Evolutionary conservation across 1,140 invertebrate species (phyloP), one percentile per base, ranked within the genome.

Genomic region (Charaxes varanes): DNA sequence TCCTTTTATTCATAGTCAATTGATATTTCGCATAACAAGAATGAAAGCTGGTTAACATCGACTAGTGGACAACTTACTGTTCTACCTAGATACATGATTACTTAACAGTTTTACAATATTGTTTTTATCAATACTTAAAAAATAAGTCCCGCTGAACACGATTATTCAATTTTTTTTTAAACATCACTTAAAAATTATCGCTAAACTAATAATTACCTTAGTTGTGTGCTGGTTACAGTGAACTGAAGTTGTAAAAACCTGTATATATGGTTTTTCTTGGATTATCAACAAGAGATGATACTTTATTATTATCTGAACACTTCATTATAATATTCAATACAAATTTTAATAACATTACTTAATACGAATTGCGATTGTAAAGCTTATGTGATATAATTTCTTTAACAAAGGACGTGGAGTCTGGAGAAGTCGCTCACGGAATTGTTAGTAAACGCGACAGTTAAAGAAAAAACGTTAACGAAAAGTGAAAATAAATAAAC

Each of bases 21-120:
- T 66, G 68, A 64, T 72, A 66, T 63, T 59, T 66, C 59, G 77
- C 73, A 69, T 73, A 80, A 80, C 72, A 78, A 81, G 77, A 62
- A 61, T 53, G 59, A 60, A 77, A 77, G 77, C 74, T 62, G 72
- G 54, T 51, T 72, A 77, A 79, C 74, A 79, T 68, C 53, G 65
- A 69, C 74, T 78, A 78, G 63, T 77, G 78, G 72, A 77, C 70
- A 78, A 54, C 67, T 74, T 77, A 77, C 65, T 58, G 49, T 51
- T 71, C 77, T 76, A 77, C 58, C 70, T 77, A 80, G 57, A 71
- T 79, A 82, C 67, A 79, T 79, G 68, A 66, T 68, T 71, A 70
- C 69, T 79, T 76, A 82, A 78, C 72, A 74, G 73, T 79, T 76
- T 77, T 77, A 81, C 70, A 81, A 68, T 68, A 63, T 61, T 73